Conservation (phyloP, 2,113 vertebrate species). For the Hiodon tergisus region DNA sequence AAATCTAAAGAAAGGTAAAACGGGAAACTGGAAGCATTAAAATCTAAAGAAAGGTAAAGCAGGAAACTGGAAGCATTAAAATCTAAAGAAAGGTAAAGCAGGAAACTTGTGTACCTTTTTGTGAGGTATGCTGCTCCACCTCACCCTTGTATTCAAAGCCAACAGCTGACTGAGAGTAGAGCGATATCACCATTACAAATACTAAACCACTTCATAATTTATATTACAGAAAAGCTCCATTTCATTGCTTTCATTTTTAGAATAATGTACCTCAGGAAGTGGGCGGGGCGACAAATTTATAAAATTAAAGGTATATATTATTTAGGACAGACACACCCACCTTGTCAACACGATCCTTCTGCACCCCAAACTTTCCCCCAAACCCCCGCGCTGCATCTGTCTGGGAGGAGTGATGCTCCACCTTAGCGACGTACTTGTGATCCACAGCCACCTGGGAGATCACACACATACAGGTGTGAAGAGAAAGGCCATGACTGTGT, state of each 20-base stretch:
- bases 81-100: not conserved
- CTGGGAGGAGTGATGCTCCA: slow-evolving; percentile 86
- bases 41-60: not conserved
- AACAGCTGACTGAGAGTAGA: slow-evolving; percentile 73
- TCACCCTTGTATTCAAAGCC: slow-evolving; percentile 90
- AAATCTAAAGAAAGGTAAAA: not conserved
- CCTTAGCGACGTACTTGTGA: slow-evolving; percentile 75
- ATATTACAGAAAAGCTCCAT: not conserved
- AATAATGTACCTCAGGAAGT: too few relatives aligned
- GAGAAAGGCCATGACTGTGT: too few relatives aligned
- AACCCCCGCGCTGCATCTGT: slow-evolving; percentile 84
- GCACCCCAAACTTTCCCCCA: slow-evolving; percentile 86
- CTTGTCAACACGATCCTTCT: slow-evolving; percentile 85
- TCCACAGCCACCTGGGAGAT: slow-evolving; percentile 75
- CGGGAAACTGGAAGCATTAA: not conserved
- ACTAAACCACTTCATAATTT: not conserved
- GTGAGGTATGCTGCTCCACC: slow-evolving; percentile 81
- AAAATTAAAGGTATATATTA: too few relatives aligned
- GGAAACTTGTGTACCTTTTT: slow-evolving; percentile 70
- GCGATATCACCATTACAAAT: not conserved
- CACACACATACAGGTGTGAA: not conserved
- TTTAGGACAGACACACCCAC: slow-evolving; percentile 48
- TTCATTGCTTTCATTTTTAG: too few relatives aligned
- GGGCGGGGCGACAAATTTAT: too few relatives aligned
- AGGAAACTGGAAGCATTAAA: not conserved